Evolutionary conservation across 2,888 invertebrate species (phyloP), one percentile per base, ranked within the genome.

Genomic region (Marronus borbonicus): DNA sequence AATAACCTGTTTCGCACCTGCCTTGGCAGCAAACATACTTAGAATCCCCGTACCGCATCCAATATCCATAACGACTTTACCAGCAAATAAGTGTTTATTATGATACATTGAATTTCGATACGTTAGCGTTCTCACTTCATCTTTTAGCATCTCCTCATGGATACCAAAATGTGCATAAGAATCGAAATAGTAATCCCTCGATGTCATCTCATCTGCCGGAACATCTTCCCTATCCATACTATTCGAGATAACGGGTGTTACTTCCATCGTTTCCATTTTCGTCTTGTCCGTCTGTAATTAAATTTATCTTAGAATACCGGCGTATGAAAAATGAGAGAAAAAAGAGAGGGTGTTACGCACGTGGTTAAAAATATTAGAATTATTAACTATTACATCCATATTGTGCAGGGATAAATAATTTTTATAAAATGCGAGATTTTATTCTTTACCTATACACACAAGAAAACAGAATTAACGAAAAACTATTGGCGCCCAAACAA

Each of bases 131-230:
- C 99, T 93, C 39, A 99, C 98, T 92, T 99, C 99, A 89, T 99
- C 99, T 89, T 99, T 99, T 80, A 99, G 90, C 99, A 99, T 99
- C 90, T 99, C 99, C 91, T 99, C 99, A 88, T 99, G 99, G 85
- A 99, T 99, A 65, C 99, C 99, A 89, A 99, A 99, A 90, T 99
- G 99, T 70, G 99, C 99, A 88, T 99, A 99, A 0, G 99, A 99
- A 89, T 99, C 99, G 88, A 99, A 99, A 89, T 99, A 99, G 89
- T 99, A 99, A 89, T 99, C 99, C 84, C 98, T 93, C 5, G 99
- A 99, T 1, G 99, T 99, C 99, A 99, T 99, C 85, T 99, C 98
- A 83, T 97, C 97, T 0, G 96, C 94, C 1, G 93, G 91, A 4
- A 95, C 92, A 83, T 90, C 88, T 80, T 89, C 87, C 83, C 88